A percentile compares a stretch with the other conserved stretches of the same genome.
These are phyloP conservation scores for Cheilosia pagana DNA, from an alignment of 2,888 invertebrate genomes.

Conservation along the genomic window DNA sequence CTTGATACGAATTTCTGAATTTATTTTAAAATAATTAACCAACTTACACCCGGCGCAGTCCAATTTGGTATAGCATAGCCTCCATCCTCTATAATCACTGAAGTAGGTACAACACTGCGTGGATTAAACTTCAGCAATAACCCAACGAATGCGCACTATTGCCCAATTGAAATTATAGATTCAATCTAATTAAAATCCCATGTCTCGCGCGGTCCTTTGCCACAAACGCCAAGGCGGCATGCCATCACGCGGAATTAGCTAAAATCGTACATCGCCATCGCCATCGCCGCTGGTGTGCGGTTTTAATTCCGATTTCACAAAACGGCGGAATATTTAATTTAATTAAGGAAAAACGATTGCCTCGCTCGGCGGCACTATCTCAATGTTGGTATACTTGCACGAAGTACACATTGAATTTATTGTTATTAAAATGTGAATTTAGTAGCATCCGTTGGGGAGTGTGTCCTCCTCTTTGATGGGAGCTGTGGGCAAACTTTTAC, in stretches of 20 bases:
- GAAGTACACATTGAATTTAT: constrained; percentile 63
- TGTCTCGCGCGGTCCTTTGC: not conserved
- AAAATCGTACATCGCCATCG: constrained; percentile 25
- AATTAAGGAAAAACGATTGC: constrained; percentile 71
- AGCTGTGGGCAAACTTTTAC: constrained; percentile 6
- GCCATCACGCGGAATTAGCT: constrained; percentile 58
- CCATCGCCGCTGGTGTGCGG: constrained; percentile 25
- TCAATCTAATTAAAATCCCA: constrained; percentile 68
- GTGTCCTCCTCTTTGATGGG: constrained; percentile 39
- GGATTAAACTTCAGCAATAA: constrained; percentile 40
- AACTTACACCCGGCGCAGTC: constrained; percentile 27
- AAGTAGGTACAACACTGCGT: constrained; percentile 24
- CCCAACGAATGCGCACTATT: constrained; percentile 25
- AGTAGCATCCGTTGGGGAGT: constrained; percentile 44
- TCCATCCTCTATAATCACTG: constrained; percentile 5
- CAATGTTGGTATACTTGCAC: constrained; percentile 36
- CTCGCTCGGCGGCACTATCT: constrained; percentile 37
- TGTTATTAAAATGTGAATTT: constrained; percentile 74
- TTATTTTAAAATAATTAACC: constrained; percentile 48
- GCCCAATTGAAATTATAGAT: constrained; percentile 66
- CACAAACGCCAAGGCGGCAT: not conserved
- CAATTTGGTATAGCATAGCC: not conserved
- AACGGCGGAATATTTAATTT: constrained; percentile 72
- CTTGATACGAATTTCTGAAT: constrained; percentile 6
- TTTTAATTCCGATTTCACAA: constrained; percentile 60